Conservation (phyloP, 2,113 vertebrate species). For the Brachyhypopomus occidentalis region DNA sequence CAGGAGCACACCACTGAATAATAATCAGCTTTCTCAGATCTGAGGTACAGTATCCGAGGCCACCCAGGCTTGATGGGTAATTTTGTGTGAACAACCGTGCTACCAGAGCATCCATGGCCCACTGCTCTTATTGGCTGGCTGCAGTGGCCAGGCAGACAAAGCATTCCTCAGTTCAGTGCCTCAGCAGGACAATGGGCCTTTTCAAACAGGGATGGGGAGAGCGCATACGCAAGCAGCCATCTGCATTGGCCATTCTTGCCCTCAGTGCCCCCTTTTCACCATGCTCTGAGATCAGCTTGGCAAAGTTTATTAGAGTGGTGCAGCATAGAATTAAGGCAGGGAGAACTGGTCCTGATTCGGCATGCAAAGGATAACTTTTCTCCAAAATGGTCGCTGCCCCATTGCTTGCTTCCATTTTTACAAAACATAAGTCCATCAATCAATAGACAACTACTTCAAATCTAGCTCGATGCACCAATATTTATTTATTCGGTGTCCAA, state of each 20-base stretch:
- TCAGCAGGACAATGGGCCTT: conserved; percentile 48
- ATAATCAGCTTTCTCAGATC: neutral
- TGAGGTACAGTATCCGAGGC: conserved; percentile 24
- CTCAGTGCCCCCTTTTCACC: conserved; percentile 22
- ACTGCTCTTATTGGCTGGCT: conserved; percentile 6
- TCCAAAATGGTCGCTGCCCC: too few species aligned
- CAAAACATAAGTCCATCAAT: too few species aligned
- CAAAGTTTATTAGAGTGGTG: neutral
- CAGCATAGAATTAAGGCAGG: neutral
- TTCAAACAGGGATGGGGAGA: conserved; percentile 27
- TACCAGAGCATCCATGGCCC: conserved; percentile 22
- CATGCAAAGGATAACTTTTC: too few species aligned
- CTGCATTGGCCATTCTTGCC: conserved; percentile 33
- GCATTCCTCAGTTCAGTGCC: conserved; percentile 53
- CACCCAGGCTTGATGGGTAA: conserved; percentile 22
- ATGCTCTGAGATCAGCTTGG: conserved; percentile 22
- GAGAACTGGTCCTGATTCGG: neutral
- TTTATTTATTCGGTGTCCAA: neutral
- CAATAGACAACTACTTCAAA: too few species aligned
- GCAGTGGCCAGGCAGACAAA: conserved; percentile 39
- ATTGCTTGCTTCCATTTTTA: too few species aligned
- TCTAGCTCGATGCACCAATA: too few species aligned
- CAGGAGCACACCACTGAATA: neutral
- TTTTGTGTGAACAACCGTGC: conserved; percentile 38
- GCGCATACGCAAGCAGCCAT: conserved; percentile 50